phyloP scores from a whole-genome alignment of 2,113 vertebrate genomes.

The Pseudopodoces humilis region DNA sequence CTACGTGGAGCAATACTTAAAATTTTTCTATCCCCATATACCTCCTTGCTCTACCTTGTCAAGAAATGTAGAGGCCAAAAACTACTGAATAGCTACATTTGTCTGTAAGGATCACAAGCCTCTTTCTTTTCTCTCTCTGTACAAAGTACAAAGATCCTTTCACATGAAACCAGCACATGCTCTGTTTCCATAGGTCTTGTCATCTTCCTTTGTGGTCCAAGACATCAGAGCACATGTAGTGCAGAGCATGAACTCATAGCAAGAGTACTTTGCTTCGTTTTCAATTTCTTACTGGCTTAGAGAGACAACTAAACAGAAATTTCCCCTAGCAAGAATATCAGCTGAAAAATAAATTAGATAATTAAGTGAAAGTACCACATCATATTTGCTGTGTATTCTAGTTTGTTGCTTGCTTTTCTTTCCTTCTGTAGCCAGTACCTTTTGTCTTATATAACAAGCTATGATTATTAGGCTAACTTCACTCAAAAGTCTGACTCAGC shows the following conservation, averaged over 20 bases:
- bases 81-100: neutral
- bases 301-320: neutral
- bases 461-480: neutral
- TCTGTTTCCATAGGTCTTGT: neutral
- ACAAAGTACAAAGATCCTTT: neutral
- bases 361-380: neutral
- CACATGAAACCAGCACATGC: accelerated
- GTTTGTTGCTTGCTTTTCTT: neutral
- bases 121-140: neutral
- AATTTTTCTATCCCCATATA: neutral
- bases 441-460: neutral
- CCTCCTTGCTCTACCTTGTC: neutral
- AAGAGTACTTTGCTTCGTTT: neutral
- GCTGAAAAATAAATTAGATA: neutral
- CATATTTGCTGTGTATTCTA: neutral
- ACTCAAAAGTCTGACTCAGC: neutral
- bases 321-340: neutral
- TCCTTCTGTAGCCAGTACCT: neutral
- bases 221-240: neutral
- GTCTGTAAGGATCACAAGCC: neutral
- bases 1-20: neutral
- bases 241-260: neutral
- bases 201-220: neutral
- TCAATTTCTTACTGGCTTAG: neutral
- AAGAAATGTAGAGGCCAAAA: neutral